phyloP scores from a whole-genome alignment of 2,797 vertebrate genomes.

The Argya squamiceps region DNA sequence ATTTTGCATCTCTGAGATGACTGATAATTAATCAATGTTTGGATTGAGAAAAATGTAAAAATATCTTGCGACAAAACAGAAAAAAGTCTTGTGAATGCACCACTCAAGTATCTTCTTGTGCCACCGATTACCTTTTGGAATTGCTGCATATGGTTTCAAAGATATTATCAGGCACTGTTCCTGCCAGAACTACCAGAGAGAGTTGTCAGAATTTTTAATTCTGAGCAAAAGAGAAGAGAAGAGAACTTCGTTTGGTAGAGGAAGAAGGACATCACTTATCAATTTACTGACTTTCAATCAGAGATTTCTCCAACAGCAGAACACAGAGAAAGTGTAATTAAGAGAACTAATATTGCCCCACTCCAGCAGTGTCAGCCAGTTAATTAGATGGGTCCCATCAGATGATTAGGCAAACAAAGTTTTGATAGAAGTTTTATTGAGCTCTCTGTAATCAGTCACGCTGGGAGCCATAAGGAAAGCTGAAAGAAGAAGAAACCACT shows the following conservation, averaged over 20 bases:
- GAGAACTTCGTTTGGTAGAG: conserved; percentile 1
- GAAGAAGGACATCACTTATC: background rate
- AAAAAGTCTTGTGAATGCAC: background rate
- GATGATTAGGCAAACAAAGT: conserved; percentile 65
- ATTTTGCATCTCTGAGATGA: background rate
- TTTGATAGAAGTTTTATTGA: conserved; percentile 60
- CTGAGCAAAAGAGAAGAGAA: background rate
- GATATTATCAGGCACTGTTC: conserved; percentile 37
- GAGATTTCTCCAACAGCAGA: conserved; percentile 30
- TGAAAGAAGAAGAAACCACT: background rate
- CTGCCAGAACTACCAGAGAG: background rate
- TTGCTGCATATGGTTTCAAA: conserved; percentile 41
- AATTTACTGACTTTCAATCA: conserved; percentile 52
- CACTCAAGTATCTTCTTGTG: background rate
- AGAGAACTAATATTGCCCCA: conserved; percentile 64
- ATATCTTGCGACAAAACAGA: background rate
- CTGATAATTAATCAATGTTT: background rate
- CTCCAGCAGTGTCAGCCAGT: conserved; percentile 28
- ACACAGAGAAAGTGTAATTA: conserved; percentile 54
- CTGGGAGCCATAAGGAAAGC: background rate
- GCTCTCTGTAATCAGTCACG: background rate
- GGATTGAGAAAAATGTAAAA: background rate
- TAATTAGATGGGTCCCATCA: conserved; percentile 61
- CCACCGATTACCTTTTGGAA: background rate
- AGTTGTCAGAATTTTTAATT: background rate